Base-by-base conservation (phyloP, 2,888 invertebrate species). In the Nebria salina region DNA sequence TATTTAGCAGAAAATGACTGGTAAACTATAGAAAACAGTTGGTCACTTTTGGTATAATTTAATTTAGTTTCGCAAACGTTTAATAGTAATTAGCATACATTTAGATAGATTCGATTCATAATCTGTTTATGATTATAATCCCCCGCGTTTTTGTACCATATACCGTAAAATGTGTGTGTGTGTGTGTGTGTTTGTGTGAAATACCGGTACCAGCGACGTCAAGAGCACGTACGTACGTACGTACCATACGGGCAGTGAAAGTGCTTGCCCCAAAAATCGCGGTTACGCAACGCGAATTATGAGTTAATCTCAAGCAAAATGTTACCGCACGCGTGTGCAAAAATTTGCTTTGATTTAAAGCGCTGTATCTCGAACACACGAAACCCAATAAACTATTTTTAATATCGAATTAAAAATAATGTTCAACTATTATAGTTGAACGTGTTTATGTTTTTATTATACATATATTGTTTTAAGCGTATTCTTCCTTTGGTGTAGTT, bases 221-320 rank as follows among this genome's bases (percentile, higher is more conserved):
- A 54, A 54, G 54, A 54, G 54, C 54, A 54, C 7, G 54, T 54
- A 54, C 7, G 34, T 34, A 34, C 5, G 34, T 34, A 34, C 5
- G 5, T 34, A 34, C 5, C 70, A 70, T 70, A 34, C 70, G 70
- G 20, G 34, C 70, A 70, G 70, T 70, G 70, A 70, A 70, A 70
- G 70, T 70, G 25, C 54, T 70, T 70, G 70, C 4, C 70, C 70
- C 70, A 70, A 70, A 70, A 70, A 15, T 70, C 70, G 54, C 54
- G 26, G 70, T 70, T 70, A 70, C 9, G 70, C 26, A 70, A 70
- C 70, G 34, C 70, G 8, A 70, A 34, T 26, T 34, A 25, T 70
- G 25, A 70, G 70, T 70, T 11, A 70, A 70, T 34, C 70, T 26
- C 34, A 34, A 25, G 70, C 26, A 4, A 26, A 70, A 11, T 26